Conservation (phyloP, 2,797 vertebrate genomes). For the Ataeniobius toweri region DNA sequence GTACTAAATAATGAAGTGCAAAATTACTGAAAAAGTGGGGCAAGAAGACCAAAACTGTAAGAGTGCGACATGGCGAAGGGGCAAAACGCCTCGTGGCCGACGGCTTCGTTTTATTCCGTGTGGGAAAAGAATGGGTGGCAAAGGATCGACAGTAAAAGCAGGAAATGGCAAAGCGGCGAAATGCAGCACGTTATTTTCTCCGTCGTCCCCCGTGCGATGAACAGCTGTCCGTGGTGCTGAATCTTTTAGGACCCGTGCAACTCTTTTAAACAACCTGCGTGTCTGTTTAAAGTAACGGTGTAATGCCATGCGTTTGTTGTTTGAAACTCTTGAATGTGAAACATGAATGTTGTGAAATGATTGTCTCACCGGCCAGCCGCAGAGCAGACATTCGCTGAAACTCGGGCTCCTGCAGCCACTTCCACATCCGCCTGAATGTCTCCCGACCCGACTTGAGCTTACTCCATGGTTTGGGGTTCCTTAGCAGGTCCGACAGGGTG, state of each 20-base stretch:
- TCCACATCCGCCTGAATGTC: conserved; percentile 99
- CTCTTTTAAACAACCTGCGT: neutral
- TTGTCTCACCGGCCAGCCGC: conserved; percentile 89
- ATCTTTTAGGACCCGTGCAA: conserved; percentile 7
- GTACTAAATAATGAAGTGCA: too few relatives aligned
- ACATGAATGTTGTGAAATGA: conserved; percentile 2
- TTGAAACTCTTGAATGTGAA: conserved; percentile 24
- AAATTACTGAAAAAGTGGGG: too few relatives aligned
- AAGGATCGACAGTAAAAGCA: neutral
- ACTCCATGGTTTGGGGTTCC: conserved; percentile 99
- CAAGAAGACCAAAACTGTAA: too few relatives aligned
- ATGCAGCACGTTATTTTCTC: neutral
- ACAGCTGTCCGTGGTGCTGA: conserved; percentile 71
- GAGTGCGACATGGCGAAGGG: neutral
- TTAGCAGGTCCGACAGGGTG: conserved; percentile 94
- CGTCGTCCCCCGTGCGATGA: conserved; percentile 3
- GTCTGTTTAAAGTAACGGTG: conserved; percentile 9
- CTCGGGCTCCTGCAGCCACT: conserved; percentile 98
- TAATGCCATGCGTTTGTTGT: neutral
- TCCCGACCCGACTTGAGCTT: conserved; percentile 98
- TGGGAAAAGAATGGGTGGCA: neutral
- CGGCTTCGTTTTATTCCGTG: neutral
- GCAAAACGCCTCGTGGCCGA: neutral
- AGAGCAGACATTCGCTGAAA: conserved; percentile 98
- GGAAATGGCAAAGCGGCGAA: neutral